Conservation (phyloP, 1,140 invertebrate species). For the Anoplophora glabripennis region DNA sequence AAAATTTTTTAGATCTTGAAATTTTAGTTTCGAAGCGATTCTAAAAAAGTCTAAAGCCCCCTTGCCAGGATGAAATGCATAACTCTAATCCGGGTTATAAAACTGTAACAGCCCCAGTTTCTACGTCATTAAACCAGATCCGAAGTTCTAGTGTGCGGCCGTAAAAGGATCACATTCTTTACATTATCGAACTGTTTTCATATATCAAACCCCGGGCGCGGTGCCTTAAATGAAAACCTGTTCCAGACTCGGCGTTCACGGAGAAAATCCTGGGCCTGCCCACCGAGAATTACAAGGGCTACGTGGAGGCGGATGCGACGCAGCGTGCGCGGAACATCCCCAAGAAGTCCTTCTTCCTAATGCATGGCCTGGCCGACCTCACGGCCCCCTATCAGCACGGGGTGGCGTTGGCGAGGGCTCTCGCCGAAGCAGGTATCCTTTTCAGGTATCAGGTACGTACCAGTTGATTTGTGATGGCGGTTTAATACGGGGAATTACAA, state of each 20-base stretch:
- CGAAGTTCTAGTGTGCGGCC: too few species aligned
- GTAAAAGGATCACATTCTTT: too few species aligned
- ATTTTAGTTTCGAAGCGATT: too few species aligned
- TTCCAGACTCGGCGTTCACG: constrained; percentile 89
- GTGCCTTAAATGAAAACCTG: background rate
- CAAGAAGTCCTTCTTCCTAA: constrained; percentile 79
- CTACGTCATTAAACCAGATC: too few species aligned
- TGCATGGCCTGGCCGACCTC: constrained; percentile 88
- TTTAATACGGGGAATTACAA: background rate
- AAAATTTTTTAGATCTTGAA: background rate
- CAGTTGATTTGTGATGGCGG: too few species aligned
- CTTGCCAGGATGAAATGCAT: too few species aligned
- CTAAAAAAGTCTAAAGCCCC: too few species aligned
- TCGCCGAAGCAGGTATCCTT: constrained; percentile 80
- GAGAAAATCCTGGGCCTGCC: constrained; percentile 87
- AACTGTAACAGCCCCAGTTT: too few species aligned
- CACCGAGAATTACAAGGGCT: constrained; percentile 86
- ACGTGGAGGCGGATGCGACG: constrained; percentile 87
- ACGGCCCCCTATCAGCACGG: constrained; percentile 91
- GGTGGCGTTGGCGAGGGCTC: constrained; percentile 80
- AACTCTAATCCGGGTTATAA: too few species aligned
- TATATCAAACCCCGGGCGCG: too few species aligned
- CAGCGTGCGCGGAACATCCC: constrained; percentile 81
- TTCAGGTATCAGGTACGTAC: constrained; percentile 82
- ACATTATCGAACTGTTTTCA: too few species aligned